Percentiles rank a stretch among this genome's conserved stretches.
These are phyloP conservation scores for Trimorus sp. DNA, from an alignment of 2,888 invertebrate species.

Conservation along the genomic window DNA sequence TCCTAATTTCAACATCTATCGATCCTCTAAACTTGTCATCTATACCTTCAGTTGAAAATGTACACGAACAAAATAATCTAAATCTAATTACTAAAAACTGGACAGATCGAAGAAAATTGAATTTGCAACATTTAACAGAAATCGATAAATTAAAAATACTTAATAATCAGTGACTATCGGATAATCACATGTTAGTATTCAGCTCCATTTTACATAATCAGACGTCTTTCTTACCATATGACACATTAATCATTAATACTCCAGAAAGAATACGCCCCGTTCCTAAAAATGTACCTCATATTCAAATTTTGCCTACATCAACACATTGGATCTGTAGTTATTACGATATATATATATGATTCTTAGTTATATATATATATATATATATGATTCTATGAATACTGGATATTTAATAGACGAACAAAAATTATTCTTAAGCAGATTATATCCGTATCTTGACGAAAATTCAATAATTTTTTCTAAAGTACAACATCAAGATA, in stretches of 20 bases:
- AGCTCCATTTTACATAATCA: conserved; percentile 1
- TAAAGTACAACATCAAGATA: conserved; percentile 28
- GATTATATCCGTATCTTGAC: not conserved
- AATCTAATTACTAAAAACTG: too few species aligned
- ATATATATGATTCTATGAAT: conserved; percentile 12
- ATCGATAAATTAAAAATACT: not conserved
- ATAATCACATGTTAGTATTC: conserved; percentile 12
- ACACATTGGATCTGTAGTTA: conserved; percentile 11
- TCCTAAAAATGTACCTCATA: not conserved
- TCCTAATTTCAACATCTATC: too few species aligned
- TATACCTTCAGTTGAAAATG: too few species aligned
- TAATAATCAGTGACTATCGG: conserved; percentile 4
- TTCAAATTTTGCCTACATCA: conserved; percentile 18
- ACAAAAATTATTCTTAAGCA: too few species aligned
- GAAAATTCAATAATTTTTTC: conserved; percentile 16
- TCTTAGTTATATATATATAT: too few species aligned
- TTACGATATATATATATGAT: too few species aligned
- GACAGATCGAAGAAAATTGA: not conserved
- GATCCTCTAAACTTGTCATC: too few species aligned
- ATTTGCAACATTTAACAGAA: not conserved
- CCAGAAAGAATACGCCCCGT: conserved; percentile 8
- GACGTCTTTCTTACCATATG: conserved; percentile 13
- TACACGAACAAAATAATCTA: too few species aligned
- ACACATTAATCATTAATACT: not conserved
- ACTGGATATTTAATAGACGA: too few species aligned